Evolutionary conservation across 2,797 vertebrate species (phyloP).

Genomic region (Smutsia gigantea): DNA sequence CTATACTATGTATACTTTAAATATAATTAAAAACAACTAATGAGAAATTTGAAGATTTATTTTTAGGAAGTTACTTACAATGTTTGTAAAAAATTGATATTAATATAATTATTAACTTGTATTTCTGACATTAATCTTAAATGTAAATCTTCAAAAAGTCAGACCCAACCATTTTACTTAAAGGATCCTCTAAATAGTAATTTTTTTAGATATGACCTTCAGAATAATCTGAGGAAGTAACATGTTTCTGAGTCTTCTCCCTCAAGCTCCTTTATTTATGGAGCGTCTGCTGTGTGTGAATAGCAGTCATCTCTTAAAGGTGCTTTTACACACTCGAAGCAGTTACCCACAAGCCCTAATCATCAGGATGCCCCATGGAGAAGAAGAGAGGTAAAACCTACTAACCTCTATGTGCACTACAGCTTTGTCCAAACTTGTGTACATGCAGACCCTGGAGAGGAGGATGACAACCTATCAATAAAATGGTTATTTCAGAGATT

Average conservation of each 20-base stretch:
- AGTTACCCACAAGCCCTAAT: background rate
- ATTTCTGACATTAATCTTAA: conserved; percentile 14
- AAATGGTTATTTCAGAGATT: background rate
- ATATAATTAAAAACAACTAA: background rate
- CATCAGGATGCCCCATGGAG: background rate
- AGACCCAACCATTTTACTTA: background rate
- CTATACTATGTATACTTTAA: background rate
- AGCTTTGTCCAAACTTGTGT: background rate
- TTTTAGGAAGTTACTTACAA: background rate
- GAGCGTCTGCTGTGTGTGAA: background rate
- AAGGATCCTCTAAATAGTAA: background rate
- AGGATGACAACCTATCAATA: background rate
- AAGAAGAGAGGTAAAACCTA: background rate
- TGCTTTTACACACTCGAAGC: background rate
- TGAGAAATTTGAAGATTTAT: background rate
- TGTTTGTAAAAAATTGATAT: background rate
- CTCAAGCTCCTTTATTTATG: background rate
- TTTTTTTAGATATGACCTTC: background rate
- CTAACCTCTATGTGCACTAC: background rate
- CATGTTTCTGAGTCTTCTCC: background rate
- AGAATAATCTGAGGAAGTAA: conserved; percentile 27
- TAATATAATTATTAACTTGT: background rate
- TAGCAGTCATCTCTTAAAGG: background rate
- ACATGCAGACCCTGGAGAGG: background rate
- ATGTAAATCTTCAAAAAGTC: background rate